A percentile compares a stretch with the other conserved stretches of the same genome.
phyloP scores from a whole-genome alignment of 2,888 invertebrate genomes.

The Meteorus cinctellus region DNA sequence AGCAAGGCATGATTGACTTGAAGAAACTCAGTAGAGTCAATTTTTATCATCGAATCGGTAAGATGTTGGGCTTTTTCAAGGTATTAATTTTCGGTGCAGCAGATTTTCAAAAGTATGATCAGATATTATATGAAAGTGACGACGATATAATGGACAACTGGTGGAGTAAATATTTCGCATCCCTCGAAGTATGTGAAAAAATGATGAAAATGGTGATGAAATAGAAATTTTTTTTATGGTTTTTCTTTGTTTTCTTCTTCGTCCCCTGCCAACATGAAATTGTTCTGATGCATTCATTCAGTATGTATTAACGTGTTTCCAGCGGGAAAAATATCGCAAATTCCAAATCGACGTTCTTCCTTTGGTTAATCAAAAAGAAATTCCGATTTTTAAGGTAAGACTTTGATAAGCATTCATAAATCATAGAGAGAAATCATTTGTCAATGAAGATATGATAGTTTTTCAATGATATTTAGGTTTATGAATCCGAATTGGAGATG shows the following conservation, averaged over 20 bases:
- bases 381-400: constrained; percentile 66
- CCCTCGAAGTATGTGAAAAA: constrained; percentile 66
- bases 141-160: constrained; percentile 74
- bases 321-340: constrained; percentile 63
- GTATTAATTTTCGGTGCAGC: constrained; percentile 43
- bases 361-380: constrained; percentile 50
- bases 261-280: background rate
- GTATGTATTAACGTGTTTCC: constrained; percentile 30
- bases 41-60: constrained; percentile 45
- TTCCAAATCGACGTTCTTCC: constrained; percentile 47
- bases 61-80: constrained; percentile 50
- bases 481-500: constrained; percentile 80
- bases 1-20: constrained; percentile 60
- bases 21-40: constrained; percentile 53
- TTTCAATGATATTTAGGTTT: constrained; percentile 74
- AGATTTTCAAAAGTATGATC: constrained; percentile 39
- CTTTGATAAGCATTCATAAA: constrained; percentile 16
- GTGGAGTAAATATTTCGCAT: constrained; percentile 78
- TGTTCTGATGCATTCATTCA: background rate
- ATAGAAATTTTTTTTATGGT: background rate
- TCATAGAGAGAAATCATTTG: constrained; percentile 16
- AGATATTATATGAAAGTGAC: constrained; percentile 47
- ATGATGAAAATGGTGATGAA: background rate
- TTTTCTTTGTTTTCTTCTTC: constrained; percentile 18
- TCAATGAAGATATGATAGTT: constrained; percentile 40